phyloP scores from a whole-genome alignment of 1,140 invertebrate genomes.

The Rhynchophorus ferrugineus region DNA sequence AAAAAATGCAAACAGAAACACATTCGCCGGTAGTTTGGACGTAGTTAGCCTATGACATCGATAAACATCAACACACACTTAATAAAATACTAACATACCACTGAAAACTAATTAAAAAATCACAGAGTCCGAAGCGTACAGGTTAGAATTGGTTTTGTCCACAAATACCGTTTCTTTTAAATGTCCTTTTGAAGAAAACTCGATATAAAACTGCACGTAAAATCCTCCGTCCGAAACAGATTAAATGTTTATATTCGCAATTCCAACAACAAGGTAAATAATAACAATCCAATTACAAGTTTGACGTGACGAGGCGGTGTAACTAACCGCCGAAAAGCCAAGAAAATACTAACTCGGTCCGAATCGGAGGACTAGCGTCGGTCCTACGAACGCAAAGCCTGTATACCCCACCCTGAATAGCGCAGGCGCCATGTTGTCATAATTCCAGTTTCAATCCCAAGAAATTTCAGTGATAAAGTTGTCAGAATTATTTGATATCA shows the following conservation, averaged over 20 bases:
- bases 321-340: slow-evolving; percentile 9
- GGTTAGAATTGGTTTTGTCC: slow-evolving; percentile 21
- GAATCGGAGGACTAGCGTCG: slow-evolving; percentile 15
- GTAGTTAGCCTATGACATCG: slow-evolving; percentile 21
- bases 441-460: background rate
- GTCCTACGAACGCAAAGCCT: slow-evolving; percentile 9
- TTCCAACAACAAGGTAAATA: slow-evolving; percentile 10
- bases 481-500: too few relatives aligned
- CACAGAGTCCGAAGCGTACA: slow-evolving; percentile 14
- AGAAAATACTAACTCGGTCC: slow-evolving; percentile 12
- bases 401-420: slow-evolving; percentile 18
- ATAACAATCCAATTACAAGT: slow-evolving; percentile 14
- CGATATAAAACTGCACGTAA: background rate
- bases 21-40: slow-evolving; percentile 19
- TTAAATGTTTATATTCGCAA: slow-evolving; percentile 13
- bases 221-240: background rate
- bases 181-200: slow-evolving; percentile 3
- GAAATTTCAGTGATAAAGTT: too few relatives aligned
- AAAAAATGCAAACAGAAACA: slow-evolving; percentile 25
- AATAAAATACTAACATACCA: slow-evolving; percentile 21
- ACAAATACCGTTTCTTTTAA: slow-evolving; percentile 8
- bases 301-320: slow-evolving; percentile 5
- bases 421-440: slow-evolving; percentile 21
- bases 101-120: slow-evolving; percentile 17
- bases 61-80: slow-evolving; percentile 25